Evolutionary conservation across 2,113 vertebrate genomes (phyloP).

Genomic region (cat (Felis catus)): F.catus_Fca126_mat1.0 CM031411.1:90713501-90714000

Average conservation of each 20-base stretch:
- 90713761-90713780: conserved; percentile 50
- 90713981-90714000: background rate
- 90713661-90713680: conserved; percentile 49
- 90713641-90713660: conserved; percentile 24
- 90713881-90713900: conserved; percentile 63
- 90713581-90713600: conserved; percentile 34
- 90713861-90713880: conserved; percentile 52
- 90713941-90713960: conserved; percentile 49
- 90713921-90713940: conserved; percentile 43
- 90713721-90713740: background rate
- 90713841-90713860: conserved; percentile 40
- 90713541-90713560: background rate
- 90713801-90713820: conserved; percentile 60
- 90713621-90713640: conserved; percentile 14
- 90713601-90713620: conserved; percentile 28
- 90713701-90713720: conserved; percentile 60
- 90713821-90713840: conserved; percentile 29
- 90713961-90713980: background rate
- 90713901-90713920: conserved; percentile 1
- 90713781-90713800: conserved; percentile 9
- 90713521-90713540: conserved; percentile 18
- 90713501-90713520: background rate
- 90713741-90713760: conserved; percentile 28
- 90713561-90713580: background rate
- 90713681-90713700: conserved; percentile 48